phyloP scores from a whole-genome alignment of 2,888 invertebrate genomes.

The Drosophila niveifrons region DNA sequence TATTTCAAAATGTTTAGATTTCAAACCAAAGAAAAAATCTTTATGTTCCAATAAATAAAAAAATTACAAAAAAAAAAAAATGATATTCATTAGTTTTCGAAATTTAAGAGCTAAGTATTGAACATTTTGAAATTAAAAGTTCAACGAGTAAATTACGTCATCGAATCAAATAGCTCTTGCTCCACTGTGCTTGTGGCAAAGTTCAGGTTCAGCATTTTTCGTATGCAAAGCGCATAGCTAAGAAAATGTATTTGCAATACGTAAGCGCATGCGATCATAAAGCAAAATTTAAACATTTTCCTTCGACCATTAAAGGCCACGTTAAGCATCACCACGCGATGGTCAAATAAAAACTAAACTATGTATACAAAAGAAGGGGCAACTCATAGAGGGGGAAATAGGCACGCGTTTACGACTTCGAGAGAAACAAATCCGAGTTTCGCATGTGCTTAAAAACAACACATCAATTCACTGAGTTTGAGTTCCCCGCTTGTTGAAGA shows the following conservation, averaged over 20 bases:
- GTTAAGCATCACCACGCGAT: conserved; percentile 41
- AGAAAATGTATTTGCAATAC: conserved; percentile 41
- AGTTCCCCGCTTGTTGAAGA: neutral
- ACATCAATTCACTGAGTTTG: neutral
- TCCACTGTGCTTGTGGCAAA: conserved; percentile 44
- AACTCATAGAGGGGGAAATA: neutral
- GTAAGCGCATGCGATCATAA: conserved; percentile 51
- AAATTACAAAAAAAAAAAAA: too few species aligned
- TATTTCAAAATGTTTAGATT: too few species aligned
- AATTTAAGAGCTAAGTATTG: too few species aligned
- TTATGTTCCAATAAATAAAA: too few species aligned
- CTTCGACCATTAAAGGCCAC: conserved; percentile 40
- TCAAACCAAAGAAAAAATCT: too few species aligned
- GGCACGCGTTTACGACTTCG: conserved; percentile 46
- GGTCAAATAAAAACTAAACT: conserved; percentile 35
- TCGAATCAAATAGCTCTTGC: neutral
- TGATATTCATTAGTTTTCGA: too few species aligned
- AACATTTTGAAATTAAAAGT: too few species aligned
- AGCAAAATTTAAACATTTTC: conserved; percentile 44
- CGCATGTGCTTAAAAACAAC: too few species aligned
- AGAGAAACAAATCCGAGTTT: neutral
- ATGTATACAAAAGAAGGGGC: neutral
- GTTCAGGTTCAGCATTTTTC: conserved; percentile 47
- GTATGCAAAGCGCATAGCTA: conserved; percentile 25
- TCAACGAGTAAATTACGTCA: neutral